Base-by-base conservation (phyloP, 2,797 vertebrate species). In the Salarias fasciatus region DNA sequence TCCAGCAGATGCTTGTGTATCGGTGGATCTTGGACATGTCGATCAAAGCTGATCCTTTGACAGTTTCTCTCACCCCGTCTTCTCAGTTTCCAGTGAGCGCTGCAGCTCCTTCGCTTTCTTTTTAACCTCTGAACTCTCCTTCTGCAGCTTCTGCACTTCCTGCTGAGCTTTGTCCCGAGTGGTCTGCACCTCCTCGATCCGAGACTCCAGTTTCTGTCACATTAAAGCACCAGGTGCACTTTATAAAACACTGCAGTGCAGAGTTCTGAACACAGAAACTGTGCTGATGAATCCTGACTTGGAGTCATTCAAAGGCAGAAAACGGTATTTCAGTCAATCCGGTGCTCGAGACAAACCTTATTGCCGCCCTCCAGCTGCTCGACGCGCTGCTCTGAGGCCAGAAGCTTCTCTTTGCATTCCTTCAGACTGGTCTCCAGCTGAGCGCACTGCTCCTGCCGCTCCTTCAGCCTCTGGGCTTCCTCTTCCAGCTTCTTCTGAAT, bases 341-440 rank as follows among this genome's bases (percentile, higher is more conserved):
- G 7, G 2, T 6, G 31, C 31, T 37, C 1, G 24, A 49, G 9
- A 56, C 81, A 40, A 29, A 99, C 98, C 95, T 96, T 98, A 64
- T 87, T 73, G 30, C 94, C 92, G 6, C 90, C 93, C 87, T 96
- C 93, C 35, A 97, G 85, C 36, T 93, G 93, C 88, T 98, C 98
- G 0, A 73, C 78, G 60, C 89, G 93, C 77, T 99, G 96, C 31
- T 99, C 97, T 69, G 95, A 92, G 69, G 88, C 88, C 83, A 98
- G 84, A 5, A 87, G 74, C 69, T 95, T 96, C 84, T 99, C 97
- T 88, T 94, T 97, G 85, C 88, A 86, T 46, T 98, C 96, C 82
- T 97, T 99, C 53, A 99, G 88, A 65, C 1, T 89, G 73, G 79
- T 72, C 85, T 99, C 98, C 72, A 98, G 81, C 83, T 97, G 96